phyloP scores from a whole-genome alignment of 2,888 invertebrate species.

The Drosophila niveifrons region DNA sequence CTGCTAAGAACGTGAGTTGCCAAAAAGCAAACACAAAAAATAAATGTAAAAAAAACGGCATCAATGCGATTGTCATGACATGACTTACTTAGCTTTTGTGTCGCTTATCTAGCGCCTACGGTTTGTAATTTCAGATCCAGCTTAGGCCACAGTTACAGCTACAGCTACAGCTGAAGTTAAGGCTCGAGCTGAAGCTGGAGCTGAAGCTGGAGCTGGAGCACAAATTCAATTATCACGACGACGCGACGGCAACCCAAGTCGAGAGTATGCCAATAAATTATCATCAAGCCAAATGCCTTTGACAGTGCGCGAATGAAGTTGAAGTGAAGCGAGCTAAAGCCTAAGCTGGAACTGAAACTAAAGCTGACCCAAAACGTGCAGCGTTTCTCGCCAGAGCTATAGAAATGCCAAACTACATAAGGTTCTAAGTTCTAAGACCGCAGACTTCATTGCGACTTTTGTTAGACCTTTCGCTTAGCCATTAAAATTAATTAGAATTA shows the following conservation, averaged over 20 bases:
- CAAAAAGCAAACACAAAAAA: conserved; percentile 30
- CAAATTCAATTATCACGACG: conserved; percentile 82
- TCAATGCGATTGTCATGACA: conserved; percentile 76
- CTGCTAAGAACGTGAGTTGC: conserved; percentile 62
- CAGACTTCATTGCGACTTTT: conserved; percentile 69
- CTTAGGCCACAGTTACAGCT: neutral
- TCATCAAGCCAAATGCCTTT: conserved; percentile 77
- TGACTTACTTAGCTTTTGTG: conserved; percentile 75
- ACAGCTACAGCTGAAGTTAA: no score
- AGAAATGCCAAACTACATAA: conserved; percentile 21
- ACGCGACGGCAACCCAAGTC: conserved; percentile 62
- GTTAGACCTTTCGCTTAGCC: conserved; percentile 59
- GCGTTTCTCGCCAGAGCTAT: conserved; percentile 39
- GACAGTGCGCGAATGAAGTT: conserved; percentile 63
- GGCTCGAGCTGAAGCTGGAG: conserved; percentile 6
- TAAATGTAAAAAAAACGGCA: conserved; percentile 42
- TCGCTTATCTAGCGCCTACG: conserved; percentile 73
- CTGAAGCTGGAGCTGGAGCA: conserved; percentile 41
- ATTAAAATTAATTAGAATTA: conserved; percentile 78
- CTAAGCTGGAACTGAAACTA: conserved; percentile 53
- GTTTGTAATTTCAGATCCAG: conserved; percentile 40
- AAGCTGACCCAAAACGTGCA: conserved; percentile 76
- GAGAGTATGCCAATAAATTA: conserved; percentile 76
- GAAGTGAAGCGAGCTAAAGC: conserved; percentile 22
- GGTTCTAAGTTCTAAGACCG: conserved; percentile 51